These are phyloP conservation scores for Galerucella nymphaeae DNA, from an alignment of 2,888 invertebrate genomes.

Conservation along the genomic window DNA sequence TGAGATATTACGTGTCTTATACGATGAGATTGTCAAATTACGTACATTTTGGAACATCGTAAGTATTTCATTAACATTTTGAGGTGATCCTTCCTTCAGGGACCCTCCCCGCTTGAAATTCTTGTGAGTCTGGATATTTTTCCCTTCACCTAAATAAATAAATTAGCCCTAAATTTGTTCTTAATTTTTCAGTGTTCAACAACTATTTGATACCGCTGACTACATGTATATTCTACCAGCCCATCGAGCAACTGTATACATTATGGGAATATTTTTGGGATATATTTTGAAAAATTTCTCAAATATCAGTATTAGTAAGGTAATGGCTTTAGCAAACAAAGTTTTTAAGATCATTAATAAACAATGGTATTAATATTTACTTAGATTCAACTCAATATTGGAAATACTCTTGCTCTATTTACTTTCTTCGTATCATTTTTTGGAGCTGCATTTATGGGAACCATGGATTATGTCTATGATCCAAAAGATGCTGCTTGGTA, in stretches of 20 bases:
- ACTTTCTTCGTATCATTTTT: constrained; percentile 69
- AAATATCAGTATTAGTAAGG: constrained; percentile 65
- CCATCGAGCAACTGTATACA: constrained; percentile 75
- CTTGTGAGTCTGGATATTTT: no score
- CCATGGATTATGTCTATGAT: constrained; percentile 71
- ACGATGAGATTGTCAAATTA: constrained; percentile 72
- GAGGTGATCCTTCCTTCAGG: no score
- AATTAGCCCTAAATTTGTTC: background rate
- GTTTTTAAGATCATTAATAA: background rate
- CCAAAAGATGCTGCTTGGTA: constrained; percentile 74
- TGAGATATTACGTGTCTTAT: constrained; percentile 73
- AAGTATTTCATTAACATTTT: constrained; percentile 59
- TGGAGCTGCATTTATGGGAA: constrained; percentile 74
- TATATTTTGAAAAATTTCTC: constrained; percentile 68
- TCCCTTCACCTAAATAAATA: no score
- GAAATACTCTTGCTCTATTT: constrained; percentile 68
- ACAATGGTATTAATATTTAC: constrained; percentile 44
- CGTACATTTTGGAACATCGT: constrained; percentile 77
- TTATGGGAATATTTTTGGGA: constrained; percentile 75
- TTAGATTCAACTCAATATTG: constrained; percentile 67
- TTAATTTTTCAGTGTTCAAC: constrained; percentile 68
- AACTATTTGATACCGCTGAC: constrained; percentile 76
- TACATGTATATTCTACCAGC: constrained; percentile 76
- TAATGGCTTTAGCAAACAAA: constrained; percentile 44
- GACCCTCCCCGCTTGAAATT: no score